phyloP scores from a whole-genome alignment of 2,888 invertebrate species.

The Idaea straminata region DNA sequence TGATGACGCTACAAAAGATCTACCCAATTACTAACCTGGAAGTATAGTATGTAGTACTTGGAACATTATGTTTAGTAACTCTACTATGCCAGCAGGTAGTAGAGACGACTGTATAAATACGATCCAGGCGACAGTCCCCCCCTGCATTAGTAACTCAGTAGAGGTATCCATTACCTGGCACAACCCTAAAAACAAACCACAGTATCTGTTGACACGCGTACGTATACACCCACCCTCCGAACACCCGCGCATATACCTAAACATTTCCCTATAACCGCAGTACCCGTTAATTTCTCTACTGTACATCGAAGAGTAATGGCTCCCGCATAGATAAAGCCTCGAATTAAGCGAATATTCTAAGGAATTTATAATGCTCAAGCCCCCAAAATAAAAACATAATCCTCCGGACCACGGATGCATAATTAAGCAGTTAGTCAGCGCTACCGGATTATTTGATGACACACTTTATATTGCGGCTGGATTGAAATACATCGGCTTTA shows the following conservation, averaged over 20 bases:
- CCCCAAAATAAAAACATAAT: constrained; percentile 64
- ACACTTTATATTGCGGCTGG: constrained; percentile 13
- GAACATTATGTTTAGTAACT: background rate
- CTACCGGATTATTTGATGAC: constrained; percentile 48
- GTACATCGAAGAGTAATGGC: constrained; percentile 18
- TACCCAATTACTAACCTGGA: too few relatives aligned
- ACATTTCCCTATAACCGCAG: constrained; percentile 6
- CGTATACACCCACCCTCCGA: background rate
- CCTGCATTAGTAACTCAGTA: background rate
- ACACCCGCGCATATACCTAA: background rate
- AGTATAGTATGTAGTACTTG: too few relatives aligned
- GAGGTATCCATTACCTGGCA: background rate
- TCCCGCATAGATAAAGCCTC: constrained; percentile 40
- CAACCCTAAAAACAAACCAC: background rate
- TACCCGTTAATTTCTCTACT: constrained; percentile 16
- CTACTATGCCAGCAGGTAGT: background rate
- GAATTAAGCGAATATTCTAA: constrained; percentile 56
- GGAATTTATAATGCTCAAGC: constrained; percentile 60
- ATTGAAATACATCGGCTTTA: constrained; percentile 8
- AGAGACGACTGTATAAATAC: background rate
- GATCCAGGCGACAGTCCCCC: background rate
- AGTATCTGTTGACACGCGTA: background rate
- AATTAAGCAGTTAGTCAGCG: constrained; percentile 64
- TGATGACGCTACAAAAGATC: too few relatives aligned
- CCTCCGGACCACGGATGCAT: constrained; percentile 53